Evolutionary conservation across 1,140 invertebrate genomes (phyloP).

Genomic region (Rhopalosiphum maidis): DNA sequence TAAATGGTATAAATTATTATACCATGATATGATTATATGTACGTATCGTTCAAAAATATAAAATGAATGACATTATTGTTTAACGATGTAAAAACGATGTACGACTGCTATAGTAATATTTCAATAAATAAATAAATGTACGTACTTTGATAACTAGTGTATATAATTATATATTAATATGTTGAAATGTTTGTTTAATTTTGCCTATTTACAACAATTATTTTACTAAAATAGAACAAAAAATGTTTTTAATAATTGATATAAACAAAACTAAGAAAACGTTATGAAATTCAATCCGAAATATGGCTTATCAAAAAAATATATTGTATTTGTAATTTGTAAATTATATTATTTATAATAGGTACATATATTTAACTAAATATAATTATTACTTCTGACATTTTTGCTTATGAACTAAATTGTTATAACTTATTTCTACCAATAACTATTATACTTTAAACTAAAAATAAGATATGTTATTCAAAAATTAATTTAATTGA

Average conservation of each 20-base stretch:
- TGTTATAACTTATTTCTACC: neutral
- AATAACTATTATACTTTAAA: neutral
- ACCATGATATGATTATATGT: neutral
- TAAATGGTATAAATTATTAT: conserved; percentile 3
- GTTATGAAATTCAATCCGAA: neutral
- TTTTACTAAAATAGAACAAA: neutral
- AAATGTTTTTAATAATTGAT: neutral
- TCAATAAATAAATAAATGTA: neutral
- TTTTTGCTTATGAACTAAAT: neutral
- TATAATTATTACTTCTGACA: neutral
- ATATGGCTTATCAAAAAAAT: neutral
- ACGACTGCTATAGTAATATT: neutral
- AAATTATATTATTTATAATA: no score
- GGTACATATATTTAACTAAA: neutral
- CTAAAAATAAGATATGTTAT: neutral
- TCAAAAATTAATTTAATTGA: neutral
- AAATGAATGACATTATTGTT: conserved; percentile 14
- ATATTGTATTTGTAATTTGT: no score
- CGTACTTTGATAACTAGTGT: neutral
- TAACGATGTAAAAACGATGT: neutral
- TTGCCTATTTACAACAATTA: neutral
- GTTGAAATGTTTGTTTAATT: neutral
- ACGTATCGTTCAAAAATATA: conserved; percentile 6
- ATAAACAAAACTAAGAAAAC: neutral
- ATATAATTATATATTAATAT: no score